Evolutionary conservation across 2,888 invertebrate species (phyloP), one percentile per base, ranked within the genome.

Genomic region (Folsomia candida): DNA sequence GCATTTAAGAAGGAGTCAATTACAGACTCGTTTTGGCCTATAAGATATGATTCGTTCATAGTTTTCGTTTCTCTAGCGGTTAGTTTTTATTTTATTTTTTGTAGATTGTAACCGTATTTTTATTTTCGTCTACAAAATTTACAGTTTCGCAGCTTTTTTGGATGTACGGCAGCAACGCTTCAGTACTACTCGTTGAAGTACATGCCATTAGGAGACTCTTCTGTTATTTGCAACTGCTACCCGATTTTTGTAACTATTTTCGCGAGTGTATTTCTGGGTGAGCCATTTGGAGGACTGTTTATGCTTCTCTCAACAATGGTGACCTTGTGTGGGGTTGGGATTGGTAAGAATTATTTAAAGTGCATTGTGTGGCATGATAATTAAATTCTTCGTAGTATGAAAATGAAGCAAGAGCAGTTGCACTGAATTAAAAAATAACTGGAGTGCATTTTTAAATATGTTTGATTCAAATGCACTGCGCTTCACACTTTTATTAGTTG

Each of bases 161-260:
- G 78, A n/a, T 77, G 77, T 60, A 76, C 78, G 4, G 78, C 72
- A 9, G 77, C 76, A 1, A 76, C 77, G 2, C 63, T 78, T 1
- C 78, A 78, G 66, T 78, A 78, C 68, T 75, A 77, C 54, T 78
- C 78, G 0, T 51, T 78, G 20, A 74, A 77, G 25, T 78, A 78
- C 65, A 76, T 78, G 75, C 57, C 69, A 0, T 37, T 78, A 6
- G 78, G 76, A 11, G 78, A 78, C 26, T 77, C 76, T 1, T 73
- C 76, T 1, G 78, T 78, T 0, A 78, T 78, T 54, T 78, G 78
- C 54, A 78, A 78, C 51, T 77, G 76, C 1, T 78, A 78, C 54
- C 78, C 78, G 0, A 69, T 78, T 37, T 75, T 78, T 47, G 78
- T 77, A 2, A 69, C 70, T 2, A 22, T 77, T 14, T 67, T 78